Evolutionary conservation across 2,113 vertebrate species (phyloP), one percentile per base, ranked within the genome.

Genomic region (Leucosticte australis): DNA sequence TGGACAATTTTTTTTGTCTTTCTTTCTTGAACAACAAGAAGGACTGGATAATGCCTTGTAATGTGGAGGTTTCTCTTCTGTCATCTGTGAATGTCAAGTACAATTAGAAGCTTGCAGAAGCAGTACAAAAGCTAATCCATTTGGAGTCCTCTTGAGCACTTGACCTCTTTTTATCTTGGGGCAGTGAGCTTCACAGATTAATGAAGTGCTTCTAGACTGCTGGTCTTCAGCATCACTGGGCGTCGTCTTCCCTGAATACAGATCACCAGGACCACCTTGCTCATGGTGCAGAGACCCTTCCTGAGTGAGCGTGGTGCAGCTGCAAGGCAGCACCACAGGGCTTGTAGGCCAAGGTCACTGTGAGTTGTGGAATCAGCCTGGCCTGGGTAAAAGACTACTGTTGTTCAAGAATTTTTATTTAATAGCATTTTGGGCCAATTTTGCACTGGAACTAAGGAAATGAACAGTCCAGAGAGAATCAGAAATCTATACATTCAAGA

Each of bases 61-160:
- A 86, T 60, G 22, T 70, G 68, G 63, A 78, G 15, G 11, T 73
- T 95, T 89, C 53, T 89, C 74, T 77, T 30, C 68, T 90, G 56
- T 70, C 6, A 4, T 62, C 71, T 92, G 42, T 70, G 83, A 88
- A 74, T 64, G 52, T 81, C 75, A 93, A 90, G 52, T 78, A 63
- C 60, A 81, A 78, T 69, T 95, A 94, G 71, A 92, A 86, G 55
- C 64, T 55, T 83, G 47, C n/a, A 76, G 53, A 16, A 94, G 79
- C 67, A 85, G 52, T 64, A 88, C 63, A 93, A 85, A 88, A 92
- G 47, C 28, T 77, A 88, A 93, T 85, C 68, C 56, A 74, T 86
- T 86, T 83, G 47, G 60, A 92, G 20, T 60, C 41, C 56, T 70
- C 41, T 80, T 71, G 82, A 95, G 47, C 68, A 93, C 71, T 83